Evolutionary conservation across 2,888 invertebrate species (phyloP), one percentile per base, ranked within the genome.

Genomic region (Caenorhabditis sulstoni): DNA sequence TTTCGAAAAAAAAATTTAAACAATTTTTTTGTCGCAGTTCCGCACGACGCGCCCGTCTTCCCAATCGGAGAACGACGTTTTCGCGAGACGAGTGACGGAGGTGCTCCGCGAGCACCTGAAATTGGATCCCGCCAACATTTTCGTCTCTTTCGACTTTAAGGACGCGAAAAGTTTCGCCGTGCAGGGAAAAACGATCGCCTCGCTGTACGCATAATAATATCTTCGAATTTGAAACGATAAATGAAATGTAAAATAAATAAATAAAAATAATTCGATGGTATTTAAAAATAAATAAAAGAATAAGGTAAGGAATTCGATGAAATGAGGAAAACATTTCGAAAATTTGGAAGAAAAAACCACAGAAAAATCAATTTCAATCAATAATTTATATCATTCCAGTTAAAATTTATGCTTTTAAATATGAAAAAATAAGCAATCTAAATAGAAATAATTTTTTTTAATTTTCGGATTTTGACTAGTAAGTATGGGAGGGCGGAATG

Each of bases 31-130:
- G n/a, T n/a, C n/a, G n/a, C 77, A 77, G 77, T 47, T 77, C 22
- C 62, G 55, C 55, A 77, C 77, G 7, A 77, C 77, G 20, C 65
- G 77, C 11, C 77, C 77, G 12, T 71, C 77, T n/a, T 71, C 77
- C 20, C 70, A 71, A 39, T 23, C 52, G 9, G 77, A 77, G 66
- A 77, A 77, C 41, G 77, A 77, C 37, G 18, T 16, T 0, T 66
- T 61, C 18, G 65, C 77, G 5, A 71, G 71, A 41, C 70, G 59
- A 22, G 14, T 77, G 49, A 71, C 53, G 1, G 4, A 7, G 12
- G 57, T 77, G 7, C 65, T 77, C 53, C 55, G 50, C 18, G 68
- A 68, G 18, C 59, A 61, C 14, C 22, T 77, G 16, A 77, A 77
- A 44, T 41, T 77, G 11, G 77, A 77, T n/a, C 29, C 65, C 7